Conservation (phyloP, 2,797 vertebrate species). For the Periparus ater region DNA sequence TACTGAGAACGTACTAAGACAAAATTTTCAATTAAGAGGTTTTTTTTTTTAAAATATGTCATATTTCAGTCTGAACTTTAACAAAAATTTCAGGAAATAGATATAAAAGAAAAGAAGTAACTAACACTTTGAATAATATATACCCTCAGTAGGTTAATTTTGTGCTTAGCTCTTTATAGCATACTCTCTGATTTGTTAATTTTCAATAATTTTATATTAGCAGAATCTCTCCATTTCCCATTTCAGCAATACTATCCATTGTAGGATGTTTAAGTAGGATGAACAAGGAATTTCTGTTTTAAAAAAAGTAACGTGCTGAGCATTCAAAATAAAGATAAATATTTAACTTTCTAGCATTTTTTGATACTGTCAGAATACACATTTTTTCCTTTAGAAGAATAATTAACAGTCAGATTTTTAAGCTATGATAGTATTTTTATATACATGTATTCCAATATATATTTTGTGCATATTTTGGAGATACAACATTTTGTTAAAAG, state of each 20-base stretch:
- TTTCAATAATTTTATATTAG: not conserved
- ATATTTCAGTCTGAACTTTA: not conserved
- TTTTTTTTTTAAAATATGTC: not conserved
- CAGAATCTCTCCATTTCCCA: not conserved
- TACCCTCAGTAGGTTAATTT: not conserved
- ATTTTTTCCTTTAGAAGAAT: not conserved
- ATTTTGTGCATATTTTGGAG: not conserved
- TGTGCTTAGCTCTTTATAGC: not conserved
- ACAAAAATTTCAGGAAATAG: not conserved
- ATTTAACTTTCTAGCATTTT: not conserved
- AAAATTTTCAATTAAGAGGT: not conserved
- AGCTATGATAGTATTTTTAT: not conserved
- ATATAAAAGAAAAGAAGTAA: not conserved
- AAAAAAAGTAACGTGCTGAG: not conserved
- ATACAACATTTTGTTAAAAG: not conserved
- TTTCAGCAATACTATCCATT: not conserved
- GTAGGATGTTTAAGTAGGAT: not conserved
- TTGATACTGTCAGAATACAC: not conserved
- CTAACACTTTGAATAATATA: not conserved
- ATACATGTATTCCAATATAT: not conserved
- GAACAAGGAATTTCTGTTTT: not conserved
- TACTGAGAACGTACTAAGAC: not conserved
- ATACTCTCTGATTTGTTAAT: not conserved
- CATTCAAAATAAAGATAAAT: not conserved
- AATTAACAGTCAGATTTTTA: not conserved